phyloP scores from a whole-genome alignment of 1,140 invertebrate genomes.

The Anastatus disparis region DNA sequence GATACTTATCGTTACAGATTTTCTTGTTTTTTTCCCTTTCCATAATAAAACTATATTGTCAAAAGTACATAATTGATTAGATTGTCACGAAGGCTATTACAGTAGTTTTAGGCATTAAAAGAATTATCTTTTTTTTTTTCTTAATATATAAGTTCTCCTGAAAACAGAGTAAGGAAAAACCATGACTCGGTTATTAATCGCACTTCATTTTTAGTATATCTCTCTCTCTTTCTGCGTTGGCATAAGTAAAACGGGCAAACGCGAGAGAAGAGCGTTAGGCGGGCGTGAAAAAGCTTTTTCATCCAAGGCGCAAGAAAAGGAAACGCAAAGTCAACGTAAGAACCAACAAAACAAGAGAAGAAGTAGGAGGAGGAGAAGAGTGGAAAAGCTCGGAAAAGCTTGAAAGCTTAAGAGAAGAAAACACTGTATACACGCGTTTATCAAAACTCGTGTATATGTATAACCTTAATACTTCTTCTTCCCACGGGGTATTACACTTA shows the following conservation, averaged over 20 bases:
- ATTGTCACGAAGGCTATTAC: not conserved
- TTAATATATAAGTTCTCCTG: too few species aligned
- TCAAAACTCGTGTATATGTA: too few species aligned
- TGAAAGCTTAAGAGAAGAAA: too few species aligned
- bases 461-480: too few species aligned
- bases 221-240: not conserved
- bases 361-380: not conserved
- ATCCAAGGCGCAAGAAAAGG: constrained; percentile 39
- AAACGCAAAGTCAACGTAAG: constrained; percentile 5
- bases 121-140: not conserved
- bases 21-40: too few species aligned
- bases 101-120: not conserved
- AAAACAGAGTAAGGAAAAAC: not conserved
- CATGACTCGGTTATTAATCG: constrained; percentile 27
- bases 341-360: not conserved
- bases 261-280: too few species aligned
- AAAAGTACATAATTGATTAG: not conserved
- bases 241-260: too few species aligned
- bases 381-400: not conserved
- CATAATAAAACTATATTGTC: too few species aligned
- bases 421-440: constrained; percentile 3
- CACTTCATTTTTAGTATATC: constrained; percentile 36
- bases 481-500: too few species aligned
- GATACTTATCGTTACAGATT: too few species aligned
- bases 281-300: constrained; percentile 40